phyloP scores from a whole-genome alignment of 2,888 invertebrate species.

The Eupithecia dodoneata region DNA sequence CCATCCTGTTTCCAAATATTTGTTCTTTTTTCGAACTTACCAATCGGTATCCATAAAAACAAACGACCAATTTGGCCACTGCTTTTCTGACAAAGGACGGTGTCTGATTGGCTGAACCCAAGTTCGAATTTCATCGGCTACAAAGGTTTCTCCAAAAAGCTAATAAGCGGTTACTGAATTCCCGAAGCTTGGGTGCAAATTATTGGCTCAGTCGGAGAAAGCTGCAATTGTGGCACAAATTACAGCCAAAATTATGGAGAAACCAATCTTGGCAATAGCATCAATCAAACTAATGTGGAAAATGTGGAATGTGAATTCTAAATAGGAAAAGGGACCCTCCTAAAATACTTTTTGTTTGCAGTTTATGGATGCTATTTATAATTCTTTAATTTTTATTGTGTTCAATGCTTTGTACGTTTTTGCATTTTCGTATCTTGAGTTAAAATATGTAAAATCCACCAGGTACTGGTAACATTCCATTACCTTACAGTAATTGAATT shows the following conservation, averaged over 20 bases:
- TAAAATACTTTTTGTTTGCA: neutral
- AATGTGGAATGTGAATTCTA: neutral
- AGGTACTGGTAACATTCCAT: no score
- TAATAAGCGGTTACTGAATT: slow-evolving; percentile 5
- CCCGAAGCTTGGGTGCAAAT: neutral
- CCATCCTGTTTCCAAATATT: neutral
- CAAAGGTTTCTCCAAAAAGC: slow-evolving; percentile 2
- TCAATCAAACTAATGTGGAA: neutral
- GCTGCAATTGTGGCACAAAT: neutral
- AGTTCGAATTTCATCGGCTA: slow-evolving; percentile 1
- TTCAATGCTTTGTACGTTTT: neutral
- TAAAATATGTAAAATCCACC: no score
- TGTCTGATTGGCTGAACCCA: slow-evolving; percentile 13
- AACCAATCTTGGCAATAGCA: neutral
- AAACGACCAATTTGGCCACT: slow-evolving; percentile 9
- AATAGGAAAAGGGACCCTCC: neutral
- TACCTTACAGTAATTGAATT: neutral
- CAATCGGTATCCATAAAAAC: slow-evolving; percentile 23
- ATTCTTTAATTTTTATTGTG: neutral
- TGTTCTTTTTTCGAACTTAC: slow-evolving; percentile 11
- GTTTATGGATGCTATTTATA: neutral
- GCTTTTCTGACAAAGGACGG: slow-evolving; percentile 12
- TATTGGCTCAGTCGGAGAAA: neutral
- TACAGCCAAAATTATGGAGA: neutral
- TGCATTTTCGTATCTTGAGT: no score